Evolutionary conservation across 1,140 invertebrate genomes (phyloP).

Genomic region (Aphelenchoides besseyi): DNA sequence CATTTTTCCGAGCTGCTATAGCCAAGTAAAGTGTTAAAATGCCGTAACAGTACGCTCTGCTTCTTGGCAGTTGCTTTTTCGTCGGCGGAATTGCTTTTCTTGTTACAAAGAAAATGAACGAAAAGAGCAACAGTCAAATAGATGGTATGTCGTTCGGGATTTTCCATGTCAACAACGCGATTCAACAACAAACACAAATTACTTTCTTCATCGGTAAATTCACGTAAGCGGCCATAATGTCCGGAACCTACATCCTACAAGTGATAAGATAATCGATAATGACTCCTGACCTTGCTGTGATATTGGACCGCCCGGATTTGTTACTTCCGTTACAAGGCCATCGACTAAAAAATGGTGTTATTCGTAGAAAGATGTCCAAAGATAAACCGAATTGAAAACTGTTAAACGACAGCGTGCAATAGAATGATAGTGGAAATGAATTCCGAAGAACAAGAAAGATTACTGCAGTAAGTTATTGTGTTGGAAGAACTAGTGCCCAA

Average conservation of each 20-base stretch:
- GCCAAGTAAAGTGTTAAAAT: slow-evolving; percentile 86
- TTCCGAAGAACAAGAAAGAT: too few species aligned
- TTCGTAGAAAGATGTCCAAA: neutral
- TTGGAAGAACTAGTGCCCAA: too few species aligned
- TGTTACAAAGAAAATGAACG: slow-evolving; percentile 74
- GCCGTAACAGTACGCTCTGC: slow-evolving; percentile 72
- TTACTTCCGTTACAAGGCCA: neutral
- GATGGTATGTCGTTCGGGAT: slow-evolving; percentile 88
- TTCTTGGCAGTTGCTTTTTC: slow-evolving; percentile 75
- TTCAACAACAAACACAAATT: slow-evolving; percentile 68
- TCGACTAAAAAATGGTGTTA: neutral
- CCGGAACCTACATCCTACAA: slow-evolving; percentile 12
- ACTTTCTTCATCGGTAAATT: slow-evolving; percentile 68
- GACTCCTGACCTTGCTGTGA: neutral
- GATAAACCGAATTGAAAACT: neutral
- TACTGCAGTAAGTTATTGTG: too few species aligned
- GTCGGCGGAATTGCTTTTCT: slow-evolving; percentile 65
- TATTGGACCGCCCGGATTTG: neutral
- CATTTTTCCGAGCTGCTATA: slow-evolving; percentile 83
- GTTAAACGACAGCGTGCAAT: too few species aligned
- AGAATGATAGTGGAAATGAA: too few species aligned
- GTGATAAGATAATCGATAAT: neutral
- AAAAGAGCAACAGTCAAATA: slow-evolving; percentile 89
- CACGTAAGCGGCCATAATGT: slow-evolving; percentile 60
- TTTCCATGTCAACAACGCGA: slow-evolving; percentile 82